phyloP scores from a whole-genome alignment of 2,888 invertebrate genomes.

The Eustalomyia histrio region DNA sequence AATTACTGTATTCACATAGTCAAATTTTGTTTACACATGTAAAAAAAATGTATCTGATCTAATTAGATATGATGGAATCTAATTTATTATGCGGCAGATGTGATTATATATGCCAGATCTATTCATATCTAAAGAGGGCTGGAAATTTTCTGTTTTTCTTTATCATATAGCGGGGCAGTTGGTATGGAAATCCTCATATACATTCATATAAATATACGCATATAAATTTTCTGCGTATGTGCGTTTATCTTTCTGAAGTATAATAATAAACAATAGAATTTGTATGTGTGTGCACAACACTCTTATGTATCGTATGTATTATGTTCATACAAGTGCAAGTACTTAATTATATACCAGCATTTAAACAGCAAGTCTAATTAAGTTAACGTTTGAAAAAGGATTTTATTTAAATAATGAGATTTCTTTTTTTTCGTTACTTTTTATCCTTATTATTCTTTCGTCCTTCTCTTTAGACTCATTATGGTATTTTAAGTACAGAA shows the following conservation, averaged over 20 bases:
- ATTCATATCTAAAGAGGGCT: too few relatives aligned
- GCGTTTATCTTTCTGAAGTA: constrained; percentile 10
- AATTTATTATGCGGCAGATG: too few relatives aligned
- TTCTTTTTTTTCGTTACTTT: neutral
- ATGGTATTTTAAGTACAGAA: neutral
- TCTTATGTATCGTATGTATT: too few relatives aligned
- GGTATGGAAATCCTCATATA: too few relatives aligned
- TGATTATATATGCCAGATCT: too few relatives aligned
- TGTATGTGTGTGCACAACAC: neutral
- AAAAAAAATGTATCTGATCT: too few relatives aligned
- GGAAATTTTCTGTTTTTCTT: too few relatives aligned
- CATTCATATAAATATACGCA: neutral
- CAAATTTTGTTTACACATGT: too few relatives aligned
- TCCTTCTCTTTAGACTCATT: neutral
- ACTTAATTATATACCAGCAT: constrained; percentile 7
- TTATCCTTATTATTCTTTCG: neutral
- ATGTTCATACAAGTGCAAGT: neutral
- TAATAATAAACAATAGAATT: constrained; percentile 1
- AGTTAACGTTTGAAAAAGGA: constrained; percentile 18
- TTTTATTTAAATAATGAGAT: constrained; percentile 30
- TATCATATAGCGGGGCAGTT: too few relatives aligned
- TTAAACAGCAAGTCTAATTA: constrained; percentile 41
- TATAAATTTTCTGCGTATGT: neutral
- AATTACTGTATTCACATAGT: too few relatives aligned
- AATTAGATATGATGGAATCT: too few relatives aligned